Conservation (phyloP, 2,888 invertebrate genomes). For the Corbicula japonica region DNA sequence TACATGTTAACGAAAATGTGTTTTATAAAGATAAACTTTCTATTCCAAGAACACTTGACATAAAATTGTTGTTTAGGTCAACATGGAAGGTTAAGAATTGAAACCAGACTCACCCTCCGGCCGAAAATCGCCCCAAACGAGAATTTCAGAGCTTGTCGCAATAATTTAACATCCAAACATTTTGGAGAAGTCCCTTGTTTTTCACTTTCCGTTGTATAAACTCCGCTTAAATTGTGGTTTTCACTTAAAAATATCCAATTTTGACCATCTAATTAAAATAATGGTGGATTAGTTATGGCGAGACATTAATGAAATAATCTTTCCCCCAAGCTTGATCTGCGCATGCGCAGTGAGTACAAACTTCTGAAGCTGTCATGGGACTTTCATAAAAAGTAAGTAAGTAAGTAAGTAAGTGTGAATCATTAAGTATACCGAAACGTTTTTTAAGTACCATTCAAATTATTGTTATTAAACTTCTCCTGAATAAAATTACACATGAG, state of each 20-base stretch:
- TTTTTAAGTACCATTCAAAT: too few relatives aligned
- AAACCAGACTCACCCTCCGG: slow-evolving; percentile 24
- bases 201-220: too few relatives aligned
- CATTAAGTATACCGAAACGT: not conserved
- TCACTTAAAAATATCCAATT: not conserved
- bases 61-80: slow-evolving; percentile 28
- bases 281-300: slow-evolving; percentile 11
- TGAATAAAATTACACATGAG: slow-evolving; percentile 2
- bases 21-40: slow-evolving; percentile 59
- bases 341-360: slow-evolving; percentile 40
- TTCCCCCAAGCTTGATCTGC: slow-evolving; percentile 17
- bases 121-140: slow-evolving; percentile 16
- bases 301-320: slow-evolving; percentile 15
- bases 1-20: slow-evolving; percentile 49
- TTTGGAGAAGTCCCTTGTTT: slow-evolving; percentile 2
- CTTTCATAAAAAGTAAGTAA: slow-evolving; percentile 19
- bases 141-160: not conserved
- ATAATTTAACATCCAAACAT: slow-evolving; percentile 1
- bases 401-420: slow-evolving; percentile 1
- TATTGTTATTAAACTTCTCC: not conserved
- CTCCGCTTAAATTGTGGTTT: too few relatives aligned
- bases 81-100: slow-evolving; percentile 2
- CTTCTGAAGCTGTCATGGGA: slow-evolving; percentile 24
- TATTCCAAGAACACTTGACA: slow-evolving; percentile 62
- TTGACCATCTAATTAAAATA: slow-evolving; percentile 1